These are phyloP conservation scores for Urocolius indicus DNA, from an alignment of 2,113 vertebrate species.

Conservation along the genomic window DNA sequence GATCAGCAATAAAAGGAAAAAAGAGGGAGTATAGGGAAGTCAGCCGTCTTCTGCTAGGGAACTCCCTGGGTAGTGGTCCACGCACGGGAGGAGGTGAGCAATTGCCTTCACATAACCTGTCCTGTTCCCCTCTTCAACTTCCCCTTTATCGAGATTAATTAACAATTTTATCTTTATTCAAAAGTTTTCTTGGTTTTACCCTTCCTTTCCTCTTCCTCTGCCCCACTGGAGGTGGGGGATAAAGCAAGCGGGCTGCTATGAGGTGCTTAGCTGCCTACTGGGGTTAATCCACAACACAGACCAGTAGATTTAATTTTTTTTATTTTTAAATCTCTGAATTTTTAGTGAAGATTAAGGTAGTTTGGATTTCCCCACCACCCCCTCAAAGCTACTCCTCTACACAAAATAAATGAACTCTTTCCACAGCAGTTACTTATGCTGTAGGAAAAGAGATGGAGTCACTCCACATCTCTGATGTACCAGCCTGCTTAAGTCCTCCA, in stretches of 20 bases:
- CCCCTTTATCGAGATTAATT: neutral
- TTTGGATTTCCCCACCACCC: no score
- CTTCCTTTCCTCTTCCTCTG: neutral
- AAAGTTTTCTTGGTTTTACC: neutral
- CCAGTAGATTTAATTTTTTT: neutral
- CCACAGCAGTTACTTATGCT: no score
- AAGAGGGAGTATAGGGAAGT: neutral
- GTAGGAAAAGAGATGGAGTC: no score
- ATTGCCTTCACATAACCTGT: neutral
- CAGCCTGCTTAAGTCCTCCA: no score
- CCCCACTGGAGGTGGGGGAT: neutral
- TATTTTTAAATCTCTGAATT: neutral
- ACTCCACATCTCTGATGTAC: no score
- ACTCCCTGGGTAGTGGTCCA: neutral
- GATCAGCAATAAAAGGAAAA: neutral
- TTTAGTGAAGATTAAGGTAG: neutral
- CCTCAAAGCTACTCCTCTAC: no score
- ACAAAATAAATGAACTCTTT: no score
- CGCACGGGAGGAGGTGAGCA: accelerated
- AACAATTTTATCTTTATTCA: neutral
- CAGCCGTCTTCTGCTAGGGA: neutral
- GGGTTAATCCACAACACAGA: neutral
- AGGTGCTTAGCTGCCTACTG: neutral
- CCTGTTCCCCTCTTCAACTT: neutral
- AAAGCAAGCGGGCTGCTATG: neutral